Percentiles rank a stretch among this genome's conserved stretches.
Conservation (phyloP, 2,888 invertebrate species). For the Rhagium mordax region DNA sequence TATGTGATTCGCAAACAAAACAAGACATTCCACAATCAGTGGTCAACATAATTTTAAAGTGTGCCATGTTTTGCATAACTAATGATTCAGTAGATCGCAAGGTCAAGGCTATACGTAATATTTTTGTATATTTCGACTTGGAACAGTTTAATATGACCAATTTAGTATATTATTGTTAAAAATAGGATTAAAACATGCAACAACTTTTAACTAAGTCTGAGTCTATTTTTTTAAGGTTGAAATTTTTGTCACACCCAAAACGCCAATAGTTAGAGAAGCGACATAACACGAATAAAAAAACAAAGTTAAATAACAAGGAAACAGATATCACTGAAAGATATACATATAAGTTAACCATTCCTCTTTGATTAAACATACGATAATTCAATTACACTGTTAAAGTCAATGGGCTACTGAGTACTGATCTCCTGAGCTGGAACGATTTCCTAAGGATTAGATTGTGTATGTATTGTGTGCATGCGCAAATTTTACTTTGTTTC, state of each 20-base stretch:
- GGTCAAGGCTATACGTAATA: conserved; percentile 4
- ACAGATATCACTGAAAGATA: not conserved
- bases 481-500: too few species aligned
- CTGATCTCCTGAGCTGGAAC: too few species aligned
- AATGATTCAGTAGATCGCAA: not conserved
- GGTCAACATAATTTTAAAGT: not conserved
- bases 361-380: too few species aligned
- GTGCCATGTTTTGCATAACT: conserved; percentile 20
- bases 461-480: too few species aligned
- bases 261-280: not conserved
- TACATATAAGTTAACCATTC: too few species aligned
- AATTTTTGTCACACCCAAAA: conserved; percentile 2
- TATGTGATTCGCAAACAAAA: not conserved
- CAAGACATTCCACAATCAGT: not conserved
- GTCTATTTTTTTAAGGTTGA: not conserved
- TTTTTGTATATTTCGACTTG: conserved; percentile 4
- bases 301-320: not conserved
- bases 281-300: not conserved
- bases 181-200: not conserved
- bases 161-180: not conserved
- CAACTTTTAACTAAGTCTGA: not conserved
- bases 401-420: too few species aligned
- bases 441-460: too few species aligned
- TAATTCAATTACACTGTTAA: too few species aligned
- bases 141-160: not conserved